Base-by-base conservation (phyloP, 2,888 invertebrate genomes). In the Pheosia gnoma region DNA sequence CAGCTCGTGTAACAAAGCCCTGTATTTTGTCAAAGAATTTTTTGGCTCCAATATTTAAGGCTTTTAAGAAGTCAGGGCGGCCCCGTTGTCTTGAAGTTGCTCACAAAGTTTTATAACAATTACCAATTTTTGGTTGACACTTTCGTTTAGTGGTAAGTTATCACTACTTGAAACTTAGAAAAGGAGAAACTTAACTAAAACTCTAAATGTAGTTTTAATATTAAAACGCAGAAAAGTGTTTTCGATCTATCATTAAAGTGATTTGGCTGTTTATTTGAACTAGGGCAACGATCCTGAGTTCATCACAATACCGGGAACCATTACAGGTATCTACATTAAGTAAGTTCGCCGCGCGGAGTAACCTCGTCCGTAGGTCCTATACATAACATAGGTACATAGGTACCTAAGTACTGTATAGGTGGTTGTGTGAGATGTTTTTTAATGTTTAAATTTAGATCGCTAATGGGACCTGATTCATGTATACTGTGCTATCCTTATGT, bases 1-100 rank as follows among this genome's bases (percentile, higher is more conserved):
- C 80, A 73, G 75, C 73, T 75, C 70, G 72, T 70, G 75, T 75
- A 83, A 85, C 83, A 86, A 85, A 83, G 82, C 74, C 76, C 63
- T 67, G 80, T 71, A 78, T 80, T 85, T 83, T 86, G 80, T 79
- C 71, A 78, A 74, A 74, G 63, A 76, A 70, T 81, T 83, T 82
- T 84, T 81, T 73, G 74, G 72, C 60, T 63, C 68, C 56, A 75
- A 63, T 74, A 79, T 81, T 76, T 72, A 76, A 70, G 74, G 70
- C 63, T 74, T 69, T 70, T 66, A 71, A 69, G 58, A 74, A 70
- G 71, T 77, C 74, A 72, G 66, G 63, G 54, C 56, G 57, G 61
- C 59, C 49, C 53, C 47, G 58, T 43, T 62, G 57, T 61, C 58
- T 41, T 53, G 60, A 73, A 73, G 58, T 73, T 66, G 39, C n/a